Percentiles rank a stretch among this genome's conserved stretches.
phyloP scores from a whole-genome alignment of 2,888 invertebrate genomes.

The Graphium colonna region DNA sequence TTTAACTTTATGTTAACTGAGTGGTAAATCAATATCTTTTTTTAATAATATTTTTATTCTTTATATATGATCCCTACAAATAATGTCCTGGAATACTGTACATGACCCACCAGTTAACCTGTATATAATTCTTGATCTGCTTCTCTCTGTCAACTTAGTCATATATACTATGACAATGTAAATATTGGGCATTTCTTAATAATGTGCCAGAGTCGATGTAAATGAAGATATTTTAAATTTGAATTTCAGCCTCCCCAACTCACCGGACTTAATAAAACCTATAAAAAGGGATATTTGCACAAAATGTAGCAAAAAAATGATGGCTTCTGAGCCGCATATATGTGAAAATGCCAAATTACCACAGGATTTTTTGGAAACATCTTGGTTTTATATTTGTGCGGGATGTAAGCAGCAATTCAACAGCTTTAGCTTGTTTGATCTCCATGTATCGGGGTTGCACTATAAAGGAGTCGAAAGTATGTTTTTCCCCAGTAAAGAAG shows the following conservation, averaged over 20 bases:
- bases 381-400: slow-evolving; percentile 35
- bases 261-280: slow-evolving; percentile 42
- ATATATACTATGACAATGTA: no score
- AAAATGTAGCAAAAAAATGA: slow-evolving; percentile 34
- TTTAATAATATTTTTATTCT: no score
- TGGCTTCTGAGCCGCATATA: slow-evolving; percentile 22
- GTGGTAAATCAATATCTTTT: no score
- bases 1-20: no score
- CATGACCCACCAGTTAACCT: no score
- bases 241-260: slow-evolving; percentile 41
- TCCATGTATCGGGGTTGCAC: slow-evolving; percentile 47
- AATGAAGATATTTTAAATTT: no score
- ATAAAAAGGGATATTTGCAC: slow-evolving; percentile 41
- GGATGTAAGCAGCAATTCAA: slow-evolving; percentile 44
- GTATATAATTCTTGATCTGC: no score
- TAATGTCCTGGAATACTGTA: no score
- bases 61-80: no score
- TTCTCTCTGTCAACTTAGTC: no score
- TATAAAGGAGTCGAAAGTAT: slow-evolving; percentile 40
- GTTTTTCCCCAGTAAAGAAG: slow-evolving; percentile 45
- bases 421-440: slow-evolving; percentile 40
- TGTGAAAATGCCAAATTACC: slow-evolving; percentile 12
- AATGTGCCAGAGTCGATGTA: no score
- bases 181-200: no score
- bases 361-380: not conserved